These are phyloP conservation scores for Cercocebus atys DNA, from an alignment of 2,113 vertebrate genomes.

Conservation along the genomic window DNA sequence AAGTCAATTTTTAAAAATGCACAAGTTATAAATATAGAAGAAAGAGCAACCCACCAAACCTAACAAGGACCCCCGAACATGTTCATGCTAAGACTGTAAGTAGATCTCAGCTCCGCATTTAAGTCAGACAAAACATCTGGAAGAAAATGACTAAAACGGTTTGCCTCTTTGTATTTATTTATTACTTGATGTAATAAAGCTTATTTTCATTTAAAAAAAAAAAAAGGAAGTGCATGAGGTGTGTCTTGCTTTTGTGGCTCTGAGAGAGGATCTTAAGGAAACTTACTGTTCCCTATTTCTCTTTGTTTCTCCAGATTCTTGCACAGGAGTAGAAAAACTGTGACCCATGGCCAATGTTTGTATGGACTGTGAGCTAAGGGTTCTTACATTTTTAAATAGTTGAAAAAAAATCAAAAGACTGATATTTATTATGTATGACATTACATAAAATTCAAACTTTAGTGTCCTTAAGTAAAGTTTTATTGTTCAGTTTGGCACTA, in stretches of 20 bases:
- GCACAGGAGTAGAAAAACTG: neutral
- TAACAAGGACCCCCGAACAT: constrained; percentile 71
- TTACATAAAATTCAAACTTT: neutral
- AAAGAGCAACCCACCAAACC: constrained; percentile 81
- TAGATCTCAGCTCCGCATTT: constrained; percentile 82
- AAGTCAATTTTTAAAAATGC: constrained; percentile 86
- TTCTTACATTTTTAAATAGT: neutral
- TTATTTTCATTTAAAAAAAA: constrained; percentile 95
- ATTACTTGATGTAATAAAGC: constrained; percentile 99
- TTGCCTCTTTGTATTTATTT: constrained; percentile 99
- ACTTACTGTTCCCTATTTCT: neutral
- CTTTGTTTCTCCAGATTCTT: neutral
- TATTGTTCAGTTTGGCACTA: neutral
- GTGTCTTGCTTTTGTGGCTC: neutral
- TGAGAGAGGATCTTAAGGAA: neutral
- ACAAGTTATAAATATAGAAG: constrained; percentile 91
- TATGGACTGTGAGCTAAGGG: neutral
- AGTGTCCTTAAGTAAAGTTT: neutral
- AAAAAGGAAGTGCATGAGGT: neutral
- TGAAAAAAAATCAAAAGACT: neutral
- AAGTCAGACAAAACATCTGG: constrained; percentile 81
- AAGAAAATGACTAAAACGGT: constrained; percentile 88
- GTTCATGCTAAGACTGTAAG: constrained; percentile 79
- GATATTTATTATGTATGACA: neutral
- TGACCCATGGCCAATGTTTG: too few relatives aligned